These are phyloP conservation scores for Cantharis nigra DNA, from an alignment of 2,888 invertebrate genomes.

Conservation along the genomic window DNA sequence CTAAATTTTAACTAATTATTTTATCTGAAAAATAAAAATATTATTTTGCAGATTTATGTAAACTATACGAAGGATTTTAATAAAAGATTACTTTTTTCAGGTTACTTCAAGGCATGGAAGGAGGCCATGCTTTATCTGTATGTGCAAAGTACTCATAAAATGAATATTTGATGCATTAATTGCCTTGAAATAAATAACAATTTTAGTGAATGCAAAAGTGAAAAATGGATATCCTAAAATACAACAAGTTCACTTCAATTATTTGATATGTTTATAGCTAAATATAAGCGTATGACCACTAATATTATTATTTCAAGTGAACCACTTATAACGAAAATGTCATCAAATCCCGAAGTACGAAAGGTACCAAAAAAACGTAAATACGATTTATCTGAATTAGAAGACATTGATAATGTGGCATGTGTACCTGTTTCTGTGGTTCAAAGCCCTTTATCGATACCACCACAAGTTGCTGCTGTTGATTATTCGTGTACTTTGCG, in stretches of 20 bases:
- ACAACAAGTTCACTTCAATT: not conserved
- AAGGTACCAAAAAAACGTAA: conserved; percentile 94
- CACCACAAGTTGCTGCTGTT: conserved; percentile 51
- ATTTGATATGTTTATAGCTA: conserved; percentile 23
- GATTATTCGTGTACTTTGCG: conserved; percentile 50
- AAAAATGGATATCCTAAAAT: not conserved
- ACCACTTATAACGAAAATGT: conserved; percentile 16
- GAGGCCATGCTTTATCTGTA: conserved; percentile 23
- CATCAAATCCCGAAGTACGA: conserved; percentile 56
- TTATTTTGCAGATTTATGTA: not conserved
- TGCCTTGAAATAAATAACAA: not conserved
- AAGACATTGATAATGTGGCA: conserved; percentile 62
- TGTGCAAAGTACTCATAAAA: conserved; percentile 11
- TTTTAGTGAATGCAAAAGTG: not conserved
- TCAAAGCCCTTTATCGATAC: conserved; percentile 51
- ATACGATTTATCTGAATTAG: conserved; percentile 78
- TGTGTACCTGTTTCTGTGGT: conserved; percentile 53
- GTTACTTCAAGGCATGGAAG: conserved; percentile 28
- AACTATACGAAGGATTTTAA: not conserved
- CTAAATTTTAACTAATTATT: conserved; percentile 1
- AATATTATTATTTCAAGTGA: conserved; percentile 9
- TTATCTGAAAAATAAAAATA: not conserved
- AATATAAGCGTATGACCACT: conserved; percentile 22
- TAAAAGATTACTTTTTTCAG: conserved; percentile 13
- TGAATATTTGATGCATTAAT: conserved; percentile 3